Evolutionary conservation across 2,113 vertebrate genomes (phyloP).

Genomic region (sheep (Ovis aries)): DNA sequence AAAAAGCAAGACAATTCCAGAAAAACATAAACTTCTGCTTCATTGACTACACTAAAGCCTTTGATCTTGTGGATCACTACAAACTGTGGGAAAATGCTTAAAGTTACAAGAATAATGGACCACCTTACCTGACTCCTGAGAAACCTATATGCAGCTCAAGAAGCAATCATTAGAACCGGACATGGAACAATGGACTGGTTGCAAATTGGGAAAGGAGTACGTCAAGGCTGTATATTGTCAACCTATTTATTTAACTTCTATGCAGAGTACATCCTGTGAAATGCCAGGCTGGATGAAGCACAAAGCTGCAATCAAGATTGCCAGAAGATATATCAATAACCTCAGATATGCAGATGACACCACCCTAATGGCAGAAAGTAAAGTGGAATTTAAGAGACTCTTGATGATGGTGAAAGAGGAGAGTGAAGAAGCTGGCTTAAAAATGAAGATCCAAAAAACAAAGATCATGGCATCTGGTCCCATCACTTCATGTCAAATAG

Average conservation of each 20-base stretch:
- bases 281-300: not conserved
- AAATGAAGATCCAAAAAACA: fast-evolving
- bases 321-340: not conserved
- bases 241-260: not conserved
- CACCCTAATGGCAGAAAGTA: not conserved
- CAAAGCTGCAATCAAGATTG: not conserved
- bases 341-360: not conserved
- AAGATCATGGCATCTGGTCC: not conserved
- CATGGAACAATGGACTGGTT: not conserved
- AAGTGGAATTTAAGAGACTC: not conserved
- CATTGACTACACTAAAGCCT: not conserved
- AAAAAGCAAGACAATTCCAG: not conserved
- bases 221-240: not conserved
- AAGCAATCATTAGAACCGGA: not conserved
- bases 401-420: not conserved
- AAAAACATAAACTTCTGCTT: not conserved
- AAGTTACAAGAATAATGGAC: not conserved
- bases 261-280: not conserved
- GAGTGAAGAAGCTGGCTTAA: not conserved
- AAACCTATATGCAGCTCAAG: not conserved
- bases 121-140: not conserved
- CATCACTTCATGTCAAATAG: not conserved
- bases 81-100: not conserved
- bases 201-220: not conserved
- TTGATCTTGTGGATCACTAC: not conserved